Conservation (phyloP, 2,888 invertebrate genomes). For the Orthosia incerta region DNA sequence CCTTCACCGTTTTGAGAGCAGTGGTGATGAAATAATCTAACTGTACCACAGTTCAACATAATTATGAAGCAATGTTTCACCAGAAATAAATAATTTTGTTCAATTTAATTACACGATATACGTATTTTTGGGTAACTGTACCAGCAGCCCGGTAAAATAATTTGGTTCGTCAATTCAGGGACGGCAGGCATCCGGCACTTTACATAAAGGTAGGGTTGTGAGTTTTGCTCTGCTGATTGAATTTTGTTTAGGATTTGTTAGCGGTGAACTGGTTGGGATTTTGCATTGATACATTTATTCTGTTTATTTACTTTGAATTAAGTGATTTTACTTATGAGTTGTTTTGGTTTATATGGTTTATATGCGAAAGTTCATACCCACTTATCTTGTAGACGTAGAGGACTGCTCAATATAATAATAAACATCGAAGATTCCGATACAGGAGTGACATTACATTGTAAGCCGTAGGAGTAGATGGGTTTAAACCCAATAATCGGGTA, state of each 20-base stretch:
- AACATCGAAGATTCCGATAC: too few species aligned
- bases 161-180: conserved; percentile 41
- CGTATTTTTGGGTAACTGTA: conserved; percentile 5
- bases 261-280: conserved; percentile 10
- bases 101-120: too few species aligned
- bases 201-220: conserved; percentile 46
- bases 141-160: conserved; percentile 36
- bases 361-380: background rate
- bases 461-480: too few species aligned
- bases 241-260: conserved; percentile 42
- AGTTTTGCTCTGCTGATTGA: conserved; percentile 34
- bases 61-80: too few species aligned
- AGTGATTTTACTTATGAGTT: background rate
- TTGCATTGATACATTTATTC: conserved; percentile 7
- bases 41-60: too few species aligned
- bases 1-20: too few species aligned
- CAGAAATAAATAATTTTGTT: too few species aligned
- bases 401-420: too few species aligned
- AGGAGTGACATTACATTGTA: too few species aligned
- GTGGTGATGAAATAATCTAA: too few species aligned
- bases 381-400: too few species aligned
- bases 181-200: conserved; percentile 18
- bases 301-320: conserved; percentile 16
- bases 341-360: background rate
- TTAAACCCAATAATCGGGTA: too few species aligned